Percentiles rank a stretch among this genome's conserved stretches.
phyloP scores from a whole-genome alignment of 2,888 invertebrate species.

The Phyllotreta striolata region DNA sequence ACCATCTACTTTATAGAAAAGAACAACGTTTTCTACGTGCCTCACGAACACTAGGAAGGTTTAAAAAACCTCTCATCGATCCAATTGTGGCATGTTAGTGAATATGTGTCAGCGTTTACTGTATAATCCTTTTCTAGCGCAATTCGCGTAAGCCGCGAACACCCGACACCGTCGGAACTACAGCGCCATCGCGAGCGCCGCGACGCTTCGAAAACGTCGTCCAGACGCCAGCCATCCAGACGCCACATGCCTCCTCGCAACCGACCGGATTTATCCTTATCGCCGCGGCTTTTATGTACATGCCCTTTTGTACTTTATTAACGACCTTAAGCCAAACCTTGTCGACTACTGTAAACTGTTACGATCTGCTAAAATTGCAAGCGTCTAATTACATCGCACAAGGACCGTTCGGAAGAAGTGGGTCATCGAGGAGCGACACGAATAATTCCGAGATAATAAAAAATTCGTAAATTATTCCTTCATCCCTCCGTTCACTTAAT shows the following conservation, averaged over 20 bases:
- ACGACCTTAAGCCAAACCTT: slow-evolving; percentile 43
- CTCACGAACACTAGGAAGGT: neutral
- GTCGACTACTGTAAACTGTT: slow-evolving; percentile 31
- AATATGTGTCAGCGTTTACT: slow-evolving; percentile 46
- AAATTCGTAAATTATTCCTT: neutral
- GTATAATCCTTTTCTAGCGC: slow-evolving; percentile 54
- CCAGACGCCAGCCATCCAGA: slow-evolving; percentile 56
- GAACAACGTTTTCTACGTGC: neutral
- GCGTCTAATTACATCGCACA: slow-evolving; percentile 17
- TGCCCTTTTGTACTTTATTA: slow-evolving; percentile 51
- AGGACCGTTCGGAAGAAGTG: too few relatives aligned
- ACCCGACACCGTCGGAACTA: slow-evolving; percentile 4
- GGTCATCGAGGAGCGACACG: too few relatives aligned
- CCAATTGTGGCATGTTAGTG: slow-evolving; percentile 16
- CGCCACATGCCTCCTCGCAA: slow-evolving; percentile 50
- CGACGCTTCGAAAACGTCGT: slow-evolving; percentile 36
- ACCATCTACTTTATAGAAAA: neutral
- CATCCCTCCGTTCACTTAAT: too few relatives aligned
- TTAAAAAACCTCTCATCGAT: slow-evolving; percentile 10
- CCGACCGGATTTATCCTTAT: slow-evolving; percentile 47
- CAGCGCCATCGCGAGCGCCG: slow-evolving; percentile 23
- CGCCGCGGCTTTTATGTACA: slow-evolving; percentile 51
- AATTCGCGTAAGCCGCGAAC: slow-evolving; percentile 50
- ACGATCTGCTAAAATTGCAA: slow-evolving; percentile 5
- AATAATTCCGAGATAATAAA: neutral